Evolutionary conservation across 2,113 vertebrate species (phyloP), one percentile per base, ranked within the genome.

Genomic region (Pandion haliaetus): DNA sequence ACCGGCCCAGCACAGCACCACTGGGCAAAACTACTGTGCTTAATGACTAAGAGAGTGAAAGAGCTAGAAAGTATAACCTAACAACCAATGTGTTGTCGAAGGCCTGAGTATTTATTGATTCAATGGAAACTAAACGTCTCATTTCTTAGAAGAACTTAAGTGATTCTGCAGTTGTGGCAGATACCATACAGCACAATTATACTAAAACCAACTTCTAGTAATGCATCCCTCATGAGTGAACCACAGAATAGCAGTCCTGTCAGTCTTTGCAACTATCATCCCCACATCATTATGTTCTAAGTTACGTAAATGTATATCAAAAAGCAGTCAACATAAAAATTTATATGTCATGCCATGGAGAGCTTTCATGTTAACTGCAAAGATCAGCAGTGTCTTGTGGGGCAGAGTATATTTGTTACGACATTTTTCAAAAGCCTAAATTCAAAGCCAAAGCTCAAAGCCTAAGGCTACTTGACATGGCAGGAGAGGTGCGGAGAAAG

Each of bases 271-370:
- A 70, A 44, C 50, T 73, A 21, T 50, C 55, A 70, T 38, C 19
- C 38, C 42, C n/a, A 81, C 44, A 38, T 40, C 6, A 2, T 44
- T 87, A 62, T 86, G 89, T 84, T 34, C 52, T 58, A 76, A 70
- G 52, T 90, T 90, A 91, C 78, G 70, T 61, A 92, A 89, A 86
- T 17, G 50, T 54, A 85, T 54, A 63, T 85, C 79, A 88, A 90
- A 95, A 96, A 71, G 38, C 71, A 90, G 92, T 86, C 71, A 90
- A 88, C 45, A 73, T 40, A 72, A 90, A 92, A 72, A 52, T 31
- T 40, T 70, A 79, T 52, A 77, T 45, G 52, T 73, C 63, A 63
- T 1, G 2, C 65, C 71, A 72, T 5, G 50, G 54, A 94, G 40
- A 91, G 61, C 54, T 88, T 78, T 73, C 58, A 47, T 28, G 50